phyloP scores from a whole-genome alignment of 1,140 invertebrate genomes.

The Pseudomyrmex flavicornis region DNA sequence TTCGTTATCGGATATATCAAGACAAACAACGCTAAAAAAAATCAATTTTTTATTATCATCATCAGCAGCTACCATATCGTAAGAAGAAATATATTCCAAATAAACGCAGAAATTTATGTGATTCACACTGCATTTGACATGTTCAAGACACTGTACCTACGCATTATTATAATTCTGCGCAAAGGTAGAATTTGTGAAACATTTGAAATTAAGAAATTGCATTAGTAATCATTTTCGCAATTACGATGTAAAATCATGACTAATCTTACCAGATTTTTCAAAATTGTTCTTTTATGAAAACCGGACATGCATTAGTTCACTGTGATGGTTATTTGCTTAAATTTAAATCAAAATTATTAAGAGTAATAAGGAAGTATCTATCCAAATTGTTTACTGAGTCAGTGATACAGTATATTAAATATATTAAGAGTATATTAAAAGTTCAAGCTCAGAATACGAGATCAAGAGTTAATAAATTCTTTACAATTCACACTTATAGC shows the following conservation, averaged over 20 bases:
- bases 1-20: no score
- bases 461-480: not conserved
- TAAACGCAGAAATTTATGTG: no score
- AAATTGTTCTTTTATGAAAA: not conserved
- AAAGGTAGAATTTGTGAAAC: not conserved
- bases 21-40: no score
- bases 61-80: no score
- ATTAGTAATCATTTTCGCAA: constrained; percentile 21
- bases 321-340: constrained; percentile 7
- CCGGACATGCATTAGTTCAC: not conserved
- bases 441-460: constrained; percentile 13
- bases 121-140: no score
- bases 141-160: no score
- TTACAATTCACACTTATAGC: not conserved
- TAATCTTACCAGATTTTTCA: constrained; percentile 19
- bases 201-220: not conserved
- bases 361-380: constrained; percentile 44
- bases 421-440: not conserved
- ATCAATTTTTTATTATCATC: no score
- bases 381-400: constrained; percentile 27
- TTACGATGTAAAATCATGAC: not conserved
- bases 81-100: no score
- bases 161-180: not conserved
- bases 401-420: not conserved
- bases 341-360: constrained; percentile 26